These are phyloP conservation scores for Etheostoma nigrum DNA, from an alignment of 2,797 vertebrate genomes.

Conservation along the genomic window DNA sequence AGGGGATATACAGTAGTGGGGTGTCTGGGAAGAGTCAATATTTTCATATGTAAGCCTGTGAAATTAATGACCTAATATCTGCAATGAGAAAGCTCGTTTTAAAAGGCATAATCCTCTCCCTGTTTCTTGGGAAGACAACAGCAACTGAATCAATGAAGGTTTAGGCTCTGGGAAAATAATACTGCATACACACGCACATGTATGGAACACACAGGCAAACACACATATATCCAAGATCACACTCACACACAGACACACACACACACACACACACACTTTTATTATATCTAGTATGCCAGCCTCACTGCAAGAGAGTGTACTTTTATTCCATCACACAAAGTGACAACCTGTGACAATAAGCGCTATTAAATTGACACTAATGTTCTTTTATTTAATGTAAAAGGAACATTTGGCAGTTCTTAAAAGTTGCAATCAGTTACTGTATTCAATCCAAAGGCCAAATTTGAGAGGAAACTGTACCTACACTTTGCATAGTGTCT, in stretches of 20 bases:
- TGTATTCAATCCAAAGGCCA: constrained; percentile 69
- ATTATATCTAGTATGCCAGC: no score
- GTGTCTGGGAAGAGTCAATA: constrained; percentile 87
- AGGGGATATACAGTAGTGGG: constrained; percentile 73
- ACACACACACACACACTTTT: constrained; percentile 3
- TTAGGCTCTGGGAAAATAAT: constrained; percentile 79
- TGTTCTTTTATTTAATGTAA: constrained; percentile 39
- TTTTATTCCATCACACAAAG: constrained; percentile 29
- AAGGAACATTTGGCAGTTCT: constrained; percentile 67
- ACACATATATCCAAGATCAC: constrained; percentile 6
- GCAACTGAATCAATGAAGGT: constrained; percentile 80
- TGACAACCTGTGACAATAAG: constrained; percentile 38
- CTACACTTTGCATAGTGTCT: constrained; percentile 70
- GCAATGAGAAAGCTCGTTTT: constrained; percentile 83
- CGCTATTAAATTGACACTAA: constrained; percentile 34
- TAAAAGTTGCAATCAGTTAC: constrained; percentile 77
- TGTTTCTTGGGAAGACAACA: constrained; percentile 75
- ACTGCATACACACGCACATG: constrained; percentile 47
- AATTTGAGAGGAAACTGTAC: constrained; percentile 59
- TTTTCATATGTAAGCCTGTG: constrained; percentile 86
- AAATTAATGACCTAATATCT: constrained; percentile 87
- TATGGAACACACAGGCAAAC: constrained; percentile 23
- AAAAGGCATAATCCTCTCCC: constrained; percentile 80
- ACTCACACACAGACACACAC: constrained; percentile 16
- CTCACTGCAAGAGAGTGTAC: background rate